A percentile compares a stretch with the other conserved stretches of the same genome.
phyloP scores from a whole-genome alignment of 2,888 invertebrate genomes.

The Mimas tiliae region DNA sequence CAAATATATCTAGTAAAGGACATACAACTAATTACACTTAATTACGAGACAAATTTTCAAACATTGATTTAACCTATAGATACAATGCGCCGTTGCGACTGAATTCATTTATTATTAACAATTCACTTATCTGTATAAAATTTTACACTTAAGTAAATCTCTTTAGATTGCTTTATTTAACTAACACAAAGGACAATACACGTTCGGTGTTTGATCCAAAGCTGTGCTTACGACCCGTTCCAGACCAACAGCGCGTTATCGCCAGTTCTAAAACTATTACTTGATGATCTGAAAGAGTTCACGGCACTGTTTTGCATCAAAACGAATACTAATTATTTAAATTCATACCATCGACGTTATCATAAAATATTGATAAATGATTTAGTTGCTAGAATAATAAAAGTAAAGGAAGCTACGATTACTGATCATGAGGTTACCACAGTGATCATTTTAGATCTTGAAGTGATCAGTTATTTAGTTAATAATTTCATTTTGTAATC shows the following conservation, averaged over 20 bases:
- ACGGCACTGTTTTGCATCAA: conserved; percentile 16
- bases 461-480: background rate
- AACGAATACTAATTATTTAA: conserved; percentile 20
- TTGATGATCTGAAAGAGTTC: conserved; percentile 17
- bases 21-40: conserved; percentile 59
- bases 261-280: conserved; percentile 18
- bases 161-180: conserved; percentile 47
- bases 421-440: conserved; percentile 35
- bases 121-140: conserved; percentile 26
- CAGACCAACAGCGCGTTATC: conserved; percentile 5
- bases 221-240: conserved; percentile 3
- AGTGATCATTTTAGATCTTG: background rate
- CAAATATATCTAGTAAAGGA: conserved; percentile 67
- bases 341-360: conserved; percentile 22
- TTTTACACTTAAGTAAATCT: conserved; percentile 28
- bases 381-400: conserved; percentile 35
- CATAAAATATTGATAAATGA: conserved; percentile 9
- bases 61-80: conserved; percentile 59
- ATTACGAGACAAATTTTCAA: conserved; percentile 52
- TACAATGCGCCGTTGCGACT: conserved; percentile 45
- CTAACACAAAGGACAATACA: conserved; percentile 38
- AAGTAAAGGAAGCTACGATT: conserved; percentile 35
- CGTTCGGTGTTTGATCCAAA: conserved; percentile 21
- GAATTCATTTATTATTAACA: conserved; percentile 28
- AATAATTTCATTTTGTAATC: background rate